These are phyloP conservation scores for Micropterix aruncella DNA, from an alignment of 2,888 invertebrate genomes.

Conservation along the genomic window DNA sequence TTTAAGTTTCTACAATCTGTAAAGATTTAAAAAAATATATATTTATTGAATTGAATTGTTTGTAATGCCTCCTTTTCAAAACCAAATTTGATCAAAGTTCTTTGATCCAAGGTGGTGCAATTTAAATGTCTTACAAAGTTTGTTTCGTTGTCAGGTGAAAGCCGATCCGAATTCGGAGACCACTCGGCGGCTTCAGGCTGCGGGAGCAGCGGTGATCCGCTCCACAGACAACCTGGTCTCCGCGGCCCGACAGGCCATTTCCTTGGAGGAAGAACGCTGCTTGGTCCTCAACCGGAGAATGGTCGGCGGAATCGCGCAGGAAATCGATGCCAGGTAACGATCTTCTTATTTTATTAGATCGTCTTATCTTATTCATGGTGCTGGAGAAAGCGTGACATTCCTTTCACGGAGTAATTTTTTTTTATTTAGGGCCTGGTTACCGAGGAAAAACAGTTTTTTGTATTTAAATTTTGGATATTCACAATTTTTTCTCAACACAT, in stretches of 20 bases:
- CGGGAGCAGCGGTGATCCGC: conserved; percentile 92
- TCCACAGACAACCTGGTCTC: conserved; percentile 95
- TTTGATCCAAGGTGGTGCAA: neutral
- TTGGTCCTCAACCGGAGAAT: conserved; percentile 81
- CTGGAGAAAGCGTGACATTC: too few species aligned
- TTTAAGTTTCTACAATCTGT: too few species aligned
- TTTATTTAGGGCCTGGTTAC: too few species aligned
- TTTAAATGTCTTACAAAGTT: neutral
- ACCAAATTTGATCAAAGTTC: neutral
- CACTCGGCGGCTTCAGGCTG: conserved; percentile 80
- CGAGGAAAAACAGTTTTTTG: too few species aligned
- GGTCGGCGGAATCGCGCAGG: conserved; percentile 96
- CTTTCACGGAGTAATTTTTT: too few species aligned
- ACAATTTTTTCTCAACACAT: too few species aligned
- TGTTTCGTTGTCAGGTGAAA: conserved; percentile 45
- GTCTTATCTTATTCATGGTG: too few species aligned
- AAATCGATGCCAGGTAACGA: conserved; percentile 66
- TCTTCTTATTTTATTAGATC: too few species aligned
- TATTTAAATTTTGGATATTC: too few species aligned
- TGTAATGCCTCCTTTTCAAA: neutral
- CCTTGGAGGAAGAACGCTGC: conserved; percentile 82
- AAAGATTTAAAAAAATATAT: too few species aligned
- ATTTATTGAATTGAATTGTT: neutral
- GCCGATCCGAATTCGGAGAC: conserved; percentile 93
- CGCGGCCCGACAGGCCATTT: conserved; percentile 86